These are phyloP conservation scores for Tapirus indicus DNA, from an alignment of 2,797 vertebrate species.

Conservation along the genomic window DNA sequence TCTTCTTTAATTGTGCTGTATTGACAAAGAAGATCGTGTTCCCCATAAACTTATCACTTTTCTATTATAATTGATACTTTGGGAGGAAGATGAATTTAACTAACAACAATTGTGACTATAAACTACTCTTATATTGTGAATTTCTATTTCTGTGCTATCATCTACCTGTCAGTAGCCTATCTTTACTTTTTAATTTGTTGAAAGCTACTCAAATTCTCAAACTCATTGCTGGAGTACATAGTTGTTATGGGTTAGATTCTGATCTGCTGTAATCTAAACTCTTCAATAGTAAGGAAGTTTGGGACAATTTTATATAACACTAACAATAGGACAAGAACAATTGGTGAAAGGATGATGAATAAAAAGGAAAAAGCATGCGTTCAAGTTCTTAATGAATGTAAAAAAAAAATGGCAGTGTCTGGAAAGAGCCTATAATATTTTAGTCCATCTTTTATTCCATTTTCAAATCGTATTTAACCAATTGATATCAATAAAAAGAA, in stretches of 20 bases:
- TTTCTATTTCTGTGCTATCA: neutral
- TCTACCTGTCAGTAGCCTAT: neutral
- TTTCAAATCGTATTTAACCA: neutral
- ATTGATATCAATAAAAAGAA: neutral
- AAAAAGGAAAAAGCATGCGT: neutral
- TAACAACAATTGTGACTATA: neutral
- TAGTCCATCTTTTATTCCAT: neutral
- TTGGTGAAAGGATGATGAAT: neutral
- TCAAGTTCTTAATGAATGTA: neutral
- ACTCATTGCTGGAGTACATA: neutral
- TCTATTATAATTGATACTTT: constrained; percentile 30
- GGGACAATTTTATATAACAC: neutral
- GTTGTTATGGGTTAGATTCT: neutral
- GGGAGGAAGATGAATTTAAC: neutral
- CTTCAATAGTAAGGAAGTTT: neutral
- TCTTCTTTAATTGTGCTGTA: neutral
- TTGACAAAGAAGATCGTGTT: neutral
- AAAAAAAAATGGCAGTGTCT: neutral
- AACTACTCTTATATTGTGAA: neutral
- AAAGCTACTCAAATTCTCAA: constrained; percentile 3
- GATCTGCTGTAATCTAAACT: constrained; percentile 6
- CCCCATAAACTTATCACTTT: neutral
- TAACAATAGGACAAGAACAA: neutral
- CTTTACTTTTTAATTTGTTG: constrained; percentile 10
- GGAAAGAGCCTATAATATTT: neutral